phyloP scores from a whole-genome alignment of 2,888 invertebrate genomes.

The Synanthedon formicaeformis region DNA sequence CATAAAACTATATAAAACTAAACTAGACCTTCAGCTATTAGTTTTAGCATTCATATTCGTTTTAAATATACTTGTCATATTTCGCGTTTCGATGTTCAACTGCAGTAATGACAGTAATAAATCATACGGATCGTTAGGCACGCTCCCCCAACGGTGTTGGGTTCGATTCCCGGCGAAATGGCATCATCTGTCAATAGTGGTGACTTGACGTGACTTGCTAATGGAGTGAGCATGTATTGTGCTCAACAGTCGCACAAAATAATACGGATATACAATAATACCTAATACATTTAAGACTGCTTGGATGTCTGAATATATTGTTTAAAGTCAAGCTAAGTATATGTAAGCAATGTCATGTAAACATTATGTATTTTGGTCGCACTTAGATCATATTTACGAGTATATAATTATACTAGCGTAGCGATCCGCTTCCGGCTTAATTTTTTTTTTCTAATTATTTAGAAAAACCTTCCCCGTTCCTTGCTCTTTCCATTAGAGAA shows the following conservation, averaged over 20 bases:
- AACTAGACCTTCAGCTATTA: conserved; percentile 6
- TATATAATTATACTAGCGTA: no score
- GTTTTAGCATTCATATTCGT: conserved; percentile 10
- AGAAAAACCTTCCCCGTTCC: no score
- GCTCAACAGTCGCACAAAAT: conserved; percentile 28
- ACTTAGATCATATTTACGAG: no score
- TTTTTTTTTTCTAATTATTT: no score
- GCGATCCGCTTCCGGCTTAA: no score
- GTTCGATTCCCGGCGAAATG: conserved; percentile 68
- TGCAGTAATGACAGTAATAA: conserved; percentile 66
- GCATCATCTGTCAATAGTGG: conserved; percentile 69
- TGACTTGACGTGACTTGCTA: conserved; percentile 65
- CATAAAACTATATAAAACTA: conserved; percentile 2
- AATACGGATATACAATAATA: background rate
- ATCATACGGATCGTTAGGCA: conserved; percentile 69
- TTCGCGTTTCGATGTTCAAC: conserved; percentile 31
- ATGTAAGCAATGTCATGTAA: no score
- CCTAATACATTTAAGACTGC: background rate
- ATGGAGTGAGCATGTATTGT: conserved; percentile 60
- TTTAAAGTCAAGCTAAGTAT: no score
- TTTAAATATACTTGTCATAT: conserved; percentile 23
- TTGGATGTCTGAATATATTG: background rate
- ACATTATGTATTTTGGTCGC: no score
- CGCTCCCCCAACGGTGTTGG: conserved; percentile 51
- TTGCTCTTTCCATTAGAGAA: no score